Base-by-base conservation (phyloP, 2,797 vertebrate genomes). In the Manis crassicaudata region DNA sequence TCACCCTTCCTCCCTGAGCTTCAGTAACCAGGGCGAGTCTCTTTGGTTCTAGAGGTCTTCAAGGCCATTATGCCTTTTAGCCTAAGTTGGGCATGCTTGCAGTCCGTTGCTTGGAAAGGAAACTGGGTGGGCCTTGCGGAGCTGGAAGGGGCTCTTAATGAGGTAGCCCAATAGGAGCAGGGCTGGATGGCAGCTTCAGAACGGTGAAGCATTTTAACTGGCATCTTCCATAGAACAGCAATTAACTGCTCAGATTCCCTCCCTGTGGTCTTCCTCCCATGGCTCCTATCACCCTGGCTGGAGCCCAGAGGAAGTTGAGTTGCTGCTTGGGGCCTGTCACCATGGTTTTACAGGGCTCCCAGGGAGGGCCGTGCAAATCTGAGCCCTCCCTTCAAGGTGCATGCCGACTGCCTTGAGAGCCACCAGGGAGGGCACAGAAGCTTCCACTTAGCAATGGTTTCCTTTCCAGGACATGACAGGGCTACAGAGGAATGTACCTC, bases 231-330 rank as follows among this genome's bases (percentile, higher is more conserved):
- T 0, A 0, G 50, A 96, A 77, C 8, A 93, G 83, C 60, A 85
- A 96, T 94, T 40, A 84, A 81, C 56, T 12, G 70, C 87, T 80
- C 5, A 10, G 72, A 93, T 96, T 94, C 97, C 97, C 93, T 97
- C 92, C 73, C n/a, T 27, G 37, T 37, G 11, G 58, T 73, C 76
- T 60, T 60, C 46, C 46, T 90, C 76, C 75, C 83, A 88, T 58
- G 91, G 79, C 52, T 77, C 93, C 58, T 58, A 46, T 86, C 37
- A 62, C 67, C 70, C 65, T 35, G 80, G 52, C 73, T 43, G 76
- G 67, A 84, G 72, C 77, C 72, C 54, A 92, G 95, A 67, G 23
- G 92, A 79, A 90, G 54, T 6, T 32, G 27, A 67, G 50, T 5
- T 85, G 92, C 63, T 40, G 1, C 92, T 29, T 43, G n/a, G 40